Evolutionary conservation across 2,888 invertebrate genomes (phyloP), one percentile per base, ranked within the genome.

Genomic region (Brassicogethes aeneus): DNA sequence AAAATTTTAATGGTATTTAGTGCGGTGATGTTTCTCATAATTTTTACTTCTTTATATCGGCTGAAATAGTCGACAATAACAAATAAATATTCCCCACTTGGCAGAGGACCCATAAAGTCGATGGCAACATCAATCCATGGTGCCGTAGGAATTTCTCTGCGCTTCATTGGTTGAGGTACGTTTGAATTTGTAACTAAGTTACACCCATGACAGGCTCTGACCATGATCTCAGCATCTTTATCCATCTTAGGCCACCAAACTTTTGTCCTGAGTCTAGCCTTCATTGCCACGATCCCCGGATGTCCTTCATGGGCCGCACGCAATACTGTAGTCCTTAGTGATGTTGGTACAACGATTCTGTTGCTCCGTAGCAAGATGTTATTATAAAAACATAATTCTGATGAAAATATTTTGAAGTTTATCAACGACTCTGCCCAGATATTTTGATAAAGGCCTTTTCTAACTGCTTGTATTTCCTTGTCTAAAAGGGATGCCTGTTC

Each of bases 161-260:
- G 23, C 37, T 53, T 49, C 40, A 51, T 43, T 3, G 44, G 46
- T 15, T 41, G 16, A 37, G 50, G 47, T 2, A 30, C 17, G 17
- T 39, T 43, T 14, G 50, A 41, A 8, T 41, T 15, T 2, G 45
- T 30, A 2, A 52, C 51, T 31, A 51, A 41, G 2, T 46, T 48
- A 17, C 51, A 51, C 1, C 48, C 52, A 34, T 46, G 45, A 40
- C 52, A 52, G 7, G 12, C 2, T 36, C 40, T 42, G 2, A 47
- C 37, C 46, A 3, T 37, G 8, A 13, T 41, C 41, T 51, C 49
- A n/a, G 43, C 45, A 15, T 58, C 59, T 41, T 48, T 53, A 37
- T 63, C 60, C 3, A 52, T 50, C 34, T 46, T 51, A 5, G 59
- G 57, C 60, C 61, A 62, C 57, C 60, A 62, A 3, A 60, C 61